These are phyloP conservation scores for Erebia aethiops DNA, from an alignment of 2,888 invertebrate species.

Conservation along the genomic window DNA sequence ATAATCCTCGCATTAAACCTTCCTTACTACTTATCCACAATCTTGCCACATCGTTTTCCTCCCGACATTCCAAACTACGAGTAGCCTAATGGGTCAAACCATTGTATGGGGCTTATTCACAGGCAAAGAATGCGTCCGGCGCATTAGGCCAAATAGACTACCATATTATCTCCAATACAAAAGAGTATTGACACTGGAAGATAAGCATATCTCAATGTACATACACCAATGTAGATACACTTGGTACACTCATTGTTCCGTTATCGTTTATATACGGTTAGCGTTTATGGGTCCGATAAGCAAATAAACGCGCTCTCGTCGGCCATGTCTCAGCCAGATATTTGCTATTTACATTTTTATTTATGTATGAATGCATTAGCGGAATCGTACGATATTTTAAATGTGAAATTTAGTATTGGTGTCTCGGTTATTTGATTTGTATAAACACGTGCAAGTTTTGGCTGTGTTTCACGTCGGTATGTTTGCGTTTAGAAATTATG, in stretches of 20 bases:
- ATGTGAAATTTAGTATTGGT: conserved; percentile 14
- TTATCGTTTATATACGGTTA: conserved; percentile 71
- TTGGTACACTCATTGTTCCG: conserved; percentile 74
- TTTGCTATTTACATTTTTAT: conserved; percentile 41
- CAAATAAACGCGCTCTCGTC: conserved; percentile 62
- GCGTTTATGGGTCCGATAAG: conserved; percentile 76
- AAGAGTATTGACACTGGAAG: conserved; percentile 79
- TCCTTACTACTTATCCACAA: not conserved
- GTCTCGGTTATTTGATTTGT: conserved; percentile 17
- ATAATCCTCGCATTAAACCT: conserved; percentile 1
- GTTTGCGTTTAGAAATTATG: conserved; percentile 13
- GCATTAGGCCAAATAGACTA: conserved; percentile 78
- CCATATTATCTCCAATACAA: conserved; percentile 79
- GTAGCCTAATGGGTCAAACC: conserved; percentile 63
- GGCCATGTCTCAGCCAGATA: conserved; percentile 37
- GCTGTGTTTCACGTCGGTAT: not conserved
- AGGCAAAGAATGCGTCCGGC: conserved; percentile 69
- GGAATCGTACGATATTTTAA: conserved; percentile 31
- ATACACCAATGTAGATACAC: conserved; percentile 54
- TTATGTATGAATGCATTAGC: conserved; percentile 36
- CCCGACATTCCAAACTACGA: conserved; percentile 15
- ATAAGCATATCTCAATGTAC: conserved; percentile 76
- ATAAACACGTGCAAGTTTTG: conserved; percentile 20
- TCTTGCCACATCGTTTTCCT: conserved; percentile 5
- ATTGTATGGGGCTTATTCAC: conserved; percentile 71